These are phyloP conservation scores for Conchocele bisecta DNA, from an alignment of 2,888 invertebrate genomes.

Conservation along the genomic window DNA sequence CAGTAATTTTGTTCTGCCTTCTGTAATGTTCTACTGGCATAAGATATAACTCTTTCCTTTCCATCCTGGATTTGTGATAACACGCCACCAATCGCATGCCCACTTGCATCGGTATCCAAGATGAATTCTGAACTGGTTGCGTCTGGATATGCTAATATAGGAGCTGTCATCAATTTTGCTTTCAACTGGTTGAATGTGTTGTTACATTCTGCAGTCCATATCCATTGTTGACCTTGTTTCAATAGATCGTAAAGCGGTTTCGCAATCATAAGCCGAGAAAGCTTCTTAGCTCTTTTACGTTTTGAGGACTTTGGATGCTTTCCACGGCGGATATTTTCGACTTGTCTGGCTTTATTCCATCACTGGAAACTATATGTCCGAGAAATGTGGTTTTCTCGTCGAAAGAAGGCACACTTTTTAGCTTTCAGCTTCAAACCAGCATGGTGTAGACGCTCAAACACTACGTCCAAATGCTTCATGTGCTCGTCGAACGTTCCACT, in stretches of 20 bases:
- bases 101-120: conserved; percentile 59
- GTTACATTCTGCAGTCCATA: conserved; percentile 38
- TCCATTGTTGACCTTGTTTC: conserved; percentile 20
- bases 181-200: conserved; percentile 22
- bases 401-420: conserved; percentile 21
- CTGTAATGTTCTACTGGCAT: conserved; percentile 32
- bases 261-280: conserved; percentile 1
- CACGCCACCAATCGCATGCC: conserved; percentile 52
- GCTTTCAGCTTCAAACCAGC: conserved; percentile 14
- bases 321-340: background rate
- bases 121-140: conserved; percentile 35
- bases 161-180: conserved; percentile 16
- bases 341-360: background rate
- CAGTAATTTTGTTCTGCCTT: conserved; percentile 46
- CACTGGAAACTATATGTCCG: conserved; percentile 8
- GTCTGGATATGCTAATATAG: conserved; percentile 48
- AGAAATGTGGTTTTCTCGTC: conserved; percentile 5
- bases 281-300: background rate
- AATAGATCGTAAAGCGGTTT: conserved; percentile 35
- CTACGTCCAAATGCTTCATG: background rate
- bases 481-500: conserved; percentile 13
- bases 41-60: conserved; percentile 54
- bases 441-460: background rate
- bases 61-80: conserved; percentile 53
- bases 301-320: background rate